These are phyloP conservation scores for Sturnira hondurensis DNA, from an alignment of 2,113 vertebrate genomes.

Conservation along the genomic window DNA sequence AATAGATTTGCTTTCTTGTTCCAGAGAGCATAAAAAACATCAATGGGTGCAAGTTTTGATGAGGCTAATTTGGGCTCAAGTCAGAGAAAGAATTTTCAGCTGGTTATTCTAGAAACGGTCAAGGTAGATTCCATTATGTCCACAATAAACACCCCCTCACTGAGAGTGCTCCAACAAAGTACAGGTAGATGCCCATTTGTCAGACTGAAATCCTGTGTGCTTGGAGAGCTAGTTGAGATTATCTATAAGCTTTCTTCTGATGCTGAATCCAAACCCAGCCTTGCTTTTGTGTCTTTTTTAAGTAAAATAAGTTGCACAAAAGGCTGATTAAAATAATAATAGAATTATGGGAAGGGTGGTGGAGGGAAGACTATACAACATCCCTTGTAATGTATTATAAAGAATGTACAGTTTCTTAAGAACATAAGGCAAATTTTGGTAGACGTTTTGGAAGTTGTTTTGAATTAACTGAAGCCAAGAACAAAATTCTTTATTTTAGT, in stretches of 20 bases:
- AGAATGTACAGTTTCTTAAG: background rate
- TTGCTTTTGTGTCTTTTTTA: background rate
- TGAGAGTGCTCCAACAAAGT: background rate
- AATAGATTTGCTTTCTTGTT: background rate
- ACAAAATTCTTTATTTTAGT: slow-evolving; percentile 19
- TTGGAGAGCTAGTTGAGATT: background rate
- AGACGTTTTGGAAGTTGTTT: background rate
- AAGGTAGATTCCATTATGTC: background rate
- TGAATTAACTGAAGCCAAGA: background rate
- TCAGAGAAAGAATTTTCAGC: background rate
- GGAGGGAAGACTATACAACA: background rate
- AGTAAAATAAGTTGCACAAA: background rate
- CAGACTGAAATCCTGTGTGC: background rate
- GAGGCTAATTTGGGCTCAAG: background rate
- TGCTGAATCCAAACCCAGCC: background rate
- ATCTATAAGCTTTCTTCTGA: background rate
- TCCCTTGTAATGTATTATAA: background rate
- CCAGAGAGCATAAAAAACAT: background rate
- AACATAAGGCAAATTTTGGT: background rate
- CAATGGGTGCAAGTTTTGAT: background rate
- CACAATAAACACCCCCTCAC: background rate
- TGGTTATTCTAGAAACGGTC: background rate
- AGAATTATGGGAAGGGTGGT: background rate
- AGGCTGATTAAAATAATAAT: background rate
- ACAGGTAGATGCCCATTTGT: background rate